Percentiles rank a stretch among this genome's conserved stretches.
Conservation (phyloP, 2,797 vertebrate genomes). For the Thaleichthys pacificus region DNA sequence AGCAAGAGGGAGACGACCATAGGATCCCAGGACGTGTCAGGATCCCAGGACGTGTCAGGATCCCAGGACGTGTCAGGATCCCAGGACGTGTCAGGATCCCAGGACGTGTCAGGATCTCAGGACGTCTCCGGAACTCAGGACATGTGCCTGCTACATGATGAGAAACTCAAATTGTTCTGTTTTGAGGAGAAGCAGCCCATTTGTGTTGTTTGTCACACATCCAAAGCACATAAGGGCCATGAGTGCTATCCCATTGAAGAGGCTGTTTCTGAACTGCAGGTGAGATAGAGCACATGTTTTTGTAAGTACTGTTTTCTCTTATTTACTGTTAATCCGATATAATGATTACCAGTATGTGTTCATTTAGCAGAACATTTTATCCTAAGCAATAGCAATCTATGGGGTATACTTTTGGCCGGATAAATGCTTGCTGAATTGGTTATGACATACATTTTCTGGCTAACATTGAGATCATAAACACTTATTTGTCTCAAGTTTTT, state of each 20-base stretch:
- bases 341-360: too few species aligned
- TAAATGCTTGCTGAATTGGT: too few species aligned
- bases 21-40: background rate
- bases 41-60: background rate
- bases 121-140: too few species aligned
- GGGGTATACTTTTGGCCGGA: too few species aligned
- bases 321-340: background rate
- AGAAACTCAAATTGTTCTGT: conserved; percentile 14
- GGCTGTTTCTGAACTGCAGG: background rate
- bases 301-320: background rate
- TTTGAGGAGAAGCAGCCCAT: background rate
- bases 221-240: conserved; percentile 10
- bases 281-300: background rate
- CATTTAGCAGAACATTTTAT: too few species aligned
- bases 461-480: too few species aligned
- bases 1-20: background rate
- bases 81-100: too few species aligned
- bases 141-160: background rate
- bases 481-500: too few species aligned
- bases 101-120: background rate
- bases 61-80: background rate
- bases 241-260: conserved; percentile 5
- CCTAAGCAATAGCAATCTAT: too few species aligned
- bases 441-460: too few species aligned
- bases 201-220: conserved; percentile 10